Percentiles rank a stretch among this genome's conserved stretches.
Evolutionary conservation across 2,113 vertebrate genomes (phyloP).

Genomic region (Platysteira castanea): DNA sequence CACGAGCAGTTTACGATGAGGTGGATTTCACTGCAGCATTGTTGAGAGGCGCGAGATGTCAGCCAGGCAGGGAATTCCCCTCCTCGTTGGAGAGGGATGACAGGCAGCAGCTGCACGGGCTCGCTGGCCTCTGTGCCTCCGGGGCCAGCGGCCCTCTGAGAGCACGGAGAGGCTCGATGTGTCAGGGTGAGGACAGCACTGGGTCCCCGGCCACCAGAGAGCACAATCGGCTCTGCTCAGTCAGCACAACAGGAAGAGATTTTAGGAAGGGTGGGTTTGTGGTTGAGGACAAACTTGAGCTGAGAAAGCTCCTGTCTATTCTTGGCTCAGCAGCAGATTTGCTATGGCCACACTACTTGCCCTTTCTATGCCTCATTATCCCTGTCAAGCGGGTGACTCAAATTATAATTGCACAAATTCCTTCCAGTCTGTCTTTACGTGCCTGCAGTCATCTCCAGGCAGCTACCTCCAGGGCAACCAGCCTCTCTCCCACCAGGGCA

Average conservation of each 20-base stretch:
- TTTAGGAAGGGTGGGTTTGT: slow-evolving; percentile 32
- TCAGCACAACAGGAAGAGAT: neutral
- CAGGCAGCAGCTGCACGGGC: slow-evolving; percentile 27
- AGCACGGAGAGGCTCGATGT: neutral
- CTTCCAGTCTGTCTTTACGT: neutral
- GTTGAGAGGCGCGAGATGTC: slow-evolving; percentile 34
- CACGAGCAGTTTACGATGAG: neutral
- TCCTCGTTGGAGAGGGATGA: neutral
- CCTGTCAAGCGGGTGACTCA: slow-evolving; percentile 25
- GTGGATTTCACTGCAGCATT: slow-evolving; percentile 30
- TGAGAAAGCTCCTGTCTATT: neutral
- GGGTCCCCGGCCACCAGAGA: neutral
- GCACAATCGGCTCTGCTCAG: neutral
- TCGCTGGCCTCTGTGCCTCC: neutral
- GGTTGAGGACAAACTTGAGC: neutral
- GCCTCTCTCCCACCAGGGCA: neutral
- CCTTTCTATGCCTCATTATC: slow-evolving; percentile 46
- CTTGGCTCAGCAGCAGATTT: slow-evolving; percentile 31
- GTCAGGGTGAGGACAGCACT: neutral
- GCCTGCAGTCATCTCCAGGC: neutral
- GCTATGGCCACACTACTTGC: neutral
- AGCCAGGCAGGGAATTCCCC: neutral
- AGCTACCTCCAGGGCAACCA: neutral
- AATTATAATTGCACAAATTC: slow-evolving; percentile 27
- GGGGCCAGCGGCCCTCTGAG: neutral